Percentiles rank a stretch among this genome's conserved stretches.
phyloP scores from a whole-genome alignment of 2,888 invertebrate species.

The Heteromurus nitidus region DNA sequence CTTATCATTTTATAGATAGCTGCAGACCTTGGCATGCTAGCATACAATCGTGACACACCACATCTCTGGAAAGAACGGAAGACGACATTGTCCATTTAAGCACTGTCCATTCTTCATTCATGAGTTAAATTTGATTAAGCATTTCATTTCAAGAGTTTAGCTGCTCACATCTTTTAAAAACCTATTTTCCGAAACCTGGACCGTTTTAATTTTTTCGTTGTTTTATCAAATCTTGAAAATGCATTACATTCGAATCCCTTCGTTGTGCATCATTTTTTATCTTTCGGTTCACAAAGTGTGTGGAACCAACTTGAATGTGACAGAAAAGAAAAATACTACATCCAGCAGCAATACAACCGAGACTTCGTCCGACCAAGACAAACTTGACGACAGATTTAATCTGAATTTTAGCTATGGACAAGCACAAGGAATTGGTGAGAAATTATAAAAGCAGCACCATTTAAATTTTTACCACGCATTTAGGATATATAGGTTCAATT shows the following conservation, averaged over 20 bases:
- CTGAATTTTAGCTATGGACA: conserved; percentile 51
- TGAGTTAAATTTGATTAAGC: not conserved
- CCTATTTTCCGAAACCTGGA: not conserved
- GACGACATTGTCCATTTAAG: no score
- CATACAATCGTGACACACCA: no score
- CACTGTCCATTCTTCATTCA: not conserved
- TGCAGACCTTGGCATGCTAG: no score
- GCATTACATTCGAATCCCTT: not conserved
- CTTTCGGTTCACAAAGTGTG: not conserved
- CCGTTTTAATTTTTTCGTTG: not conserved
- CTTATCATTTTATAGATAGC: no score
- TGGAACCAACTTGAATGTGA: not conserved
- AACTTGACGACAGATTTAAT: conserved; percentile 60
- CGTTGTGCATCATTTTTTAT: not conserved
- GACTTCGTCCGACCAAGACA: not conserved
- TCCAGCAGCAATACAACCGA: not conserved
- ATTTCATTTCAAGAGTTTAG: not conserved
- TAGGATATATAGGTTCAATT: no score
- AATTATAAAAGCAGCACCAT: not conserved
- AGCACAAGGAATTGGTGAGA: conserved; percentile 31
- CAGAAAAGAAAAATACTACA: not conserved
- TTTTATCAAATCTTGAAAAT: conserved; percentile 13
- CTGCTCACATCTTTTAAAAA: not conserved
- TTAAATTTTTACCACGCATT: no score
- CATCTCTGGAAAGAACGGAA: no score